These are phyloP conservation scores for Apostichopus leukothele DNA, from an alignment of 53 echinoderm and acorn worm genomes.

Conservation along the genomic window DNA sequence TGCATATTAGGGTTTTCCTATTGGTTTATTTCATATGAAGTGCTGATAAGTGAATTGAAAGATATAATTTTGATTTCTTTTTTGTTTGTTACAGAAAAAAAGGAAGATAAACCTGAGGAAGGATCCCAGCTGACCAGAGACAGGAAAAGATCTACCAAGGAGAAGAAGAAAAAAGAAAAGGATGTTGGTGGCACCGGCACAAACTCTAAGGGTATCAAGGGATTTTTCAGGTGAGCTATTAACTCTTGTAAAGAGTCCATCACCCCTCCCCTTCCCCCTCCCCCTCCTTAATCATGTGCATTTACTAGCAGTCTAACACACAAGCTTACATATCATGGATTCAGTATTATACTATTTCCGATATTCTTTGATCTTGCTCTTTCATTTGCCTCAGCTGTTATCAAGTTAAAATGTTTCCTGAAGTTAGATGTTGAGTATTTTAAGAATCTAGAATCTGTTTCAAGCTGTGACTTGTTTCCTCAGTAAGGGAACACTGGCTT, in stretches of 20 bases:
- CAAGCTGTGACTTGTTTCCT: too few relatives aligned
- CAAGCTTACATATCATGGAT: not conserved
- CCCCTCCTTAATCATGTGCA: not conserved
- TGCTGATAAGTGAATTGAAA: too few relatives aligned
- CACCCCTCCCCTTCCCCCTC: not conserved
- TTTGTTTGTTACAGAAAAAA: not conserved
- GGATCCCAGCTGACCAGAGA: constrained; percentile 43
- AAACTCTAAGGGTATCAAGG: constrained; percentile 66
- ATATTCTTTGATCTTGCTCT: too few relatives aligned
- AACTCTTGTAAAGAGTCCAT: not conserved
- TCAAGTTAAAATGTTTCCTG: too few relatives aligned
- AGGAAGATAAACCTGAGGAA: constrained; percentile 57
- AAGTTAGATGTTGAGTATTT: too few relatives aligned
- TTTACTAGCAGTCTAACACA: not conserved
- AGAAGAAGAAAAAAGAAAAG: constrained; percentile 77
- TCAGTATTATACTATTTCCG: too few relatives aligned
- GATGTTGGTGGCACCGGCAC: constrained; percentile 58
- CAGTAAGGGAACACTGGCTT: too few relatives aligned
- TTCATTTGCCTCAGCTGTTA: too few relatives aligned
- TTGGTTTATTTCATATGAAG: too few relatives aligned
- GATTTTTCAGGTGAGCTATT: constrained; percentile 75
- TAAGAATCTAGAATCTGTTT: too few relatives aligned
- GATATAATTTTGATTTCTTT: too few relatives aligned
- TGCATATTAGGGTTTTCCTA: too few relatives aligned
- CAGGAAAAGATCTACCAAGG: constrained; percentile 64